phyloP scores from a whole-genome alignment of 2,797 vertebrate genomes.

The Lophius americanus region DNA sequence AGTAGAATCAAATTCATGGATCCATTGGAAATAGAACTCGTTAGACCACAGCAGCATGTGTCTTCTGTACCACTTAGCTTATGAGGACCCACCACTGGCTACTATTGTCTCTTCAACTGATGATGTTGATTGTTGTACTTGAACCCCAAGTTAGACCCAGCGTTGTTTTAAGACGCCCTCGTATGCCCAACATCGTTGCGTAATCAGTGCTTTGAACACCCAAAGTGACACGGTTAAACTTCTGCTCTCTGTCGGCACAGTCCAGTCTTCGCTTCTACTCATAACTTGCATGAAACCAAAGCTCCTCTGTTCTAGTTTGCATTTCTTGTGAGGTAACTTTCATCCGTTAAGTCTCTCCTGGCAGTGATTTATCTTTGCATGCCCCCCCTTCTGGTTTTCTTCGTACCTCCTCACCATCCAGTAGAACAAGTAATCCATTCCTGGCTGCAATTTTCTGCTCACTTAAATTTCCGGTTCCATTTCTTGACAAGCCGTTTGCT shows the following conservation, averaged over 20 bases:
- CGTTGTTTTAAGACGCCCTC: neutral
- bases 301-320: slow-evolving; percentile 19
- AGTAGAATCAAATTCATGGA: slow-evolving; percentile 2
- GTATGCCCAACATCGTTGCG: neutral
- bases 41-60: neutral
- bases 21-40: neutral
- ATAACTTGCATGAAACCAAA: slow-evolving; percentile 41
- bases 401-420: slow-evolving; percentile 29
- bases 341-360: slow-evolving; percentile 24
- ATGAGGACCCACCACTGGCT: neutral
- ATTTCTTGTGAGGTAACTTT: slow-evolving; percentile 16
- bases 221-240: neutral
- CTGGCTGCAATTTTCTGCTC: slow-evolving; percentile 48
- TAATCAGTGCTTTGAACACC: slow-evolving; percentile 9
- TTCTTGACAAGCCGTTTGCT: slow-evolving; percentile 49
- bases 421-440: slow-evolving; percentile 36
- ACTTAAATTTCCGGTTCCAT: slow-evolving; percentile 33
- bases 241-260: slow-evolving; percentile 21
- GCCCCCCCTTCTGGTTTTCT: slow-evolving; percentile 37
- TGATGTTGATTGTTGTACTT: neutral
- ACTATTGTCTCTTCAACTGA: neutral
- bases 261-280: slow-evolving; percentile 35
- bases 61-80: slow-evolving; percentile 1
- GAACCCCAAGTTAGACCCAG: slow-evolving; percentile 1
- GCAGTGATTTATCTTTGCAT: slow-evolving; percentile 50